Evolutionary conservation across 2,888 invertebrate species (phyloP).

Genomic region (Andrena minutula): DNA sequence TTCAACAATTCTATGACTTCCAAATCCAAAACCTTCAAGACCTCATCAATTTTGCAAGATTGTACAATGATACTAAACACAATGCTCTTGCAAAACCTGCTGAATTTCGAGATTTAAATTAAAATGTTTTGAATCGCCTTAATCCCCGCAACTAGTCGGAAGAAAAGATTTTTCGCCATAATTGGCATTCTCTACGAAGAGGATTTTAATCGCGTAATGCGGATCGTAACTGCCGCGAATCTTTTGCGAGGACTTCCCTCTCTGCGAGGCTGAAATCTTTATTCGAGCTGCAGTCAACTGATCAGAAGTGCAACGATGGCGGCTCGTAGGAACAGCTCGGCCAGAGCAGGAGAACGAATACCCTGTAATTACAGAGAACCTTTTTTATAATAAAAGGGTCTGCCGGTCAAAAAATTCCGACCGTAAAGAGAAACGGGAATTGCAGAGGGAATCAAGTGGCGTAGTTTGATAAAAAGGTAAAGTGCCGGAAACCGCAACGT

Average conservation of each 20-base stretch:
- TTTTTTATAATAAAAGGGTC: slow-evolving; percentile 44
- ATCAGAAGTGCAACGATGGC: slow-evolving; percentile 4
- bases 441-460: slow-evolving; percentile 40
- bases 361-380: slow-evolving; percentile 46
- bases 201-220: slow-evolving; percentile 32
- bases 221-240: neutral
- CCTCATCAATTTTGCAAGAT: too few relatives aligned
- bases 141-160: neutral
- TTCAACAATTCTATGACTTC: too few relatives aligned
- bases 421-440: slow-evolving; percentile 35
- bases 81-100: too few relatives aligned
- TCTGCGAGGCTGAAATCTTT: slow-evolving; percentile 9
- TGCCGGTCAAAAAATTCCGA: slow-evolving; percentile 34
- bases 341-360: slow-evolving; percentile 9
- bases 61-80: too few relatives aligned
- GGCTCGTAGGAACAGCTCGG: neutral
- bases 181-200: slow-evolving; percentile 6
- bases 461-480: slow-evolving; percentile 41
- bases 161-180: slow-evolving; percentile 1
- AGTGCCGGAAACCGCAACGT: slow-evolving; percentile 35
- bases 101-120: too few relatives aligned
- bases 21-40: too few relatives aligned
- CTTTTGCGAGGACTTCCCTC: slow-evolving; percentile 3
- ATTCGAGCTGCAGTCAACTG: slow-evolving; percentile 21
- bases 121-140: too few relatives aligned